phyloP scores from a whole-genome alignment of 1,140 invertebrate species.

The Meloidogyne floridensis region DNA sequence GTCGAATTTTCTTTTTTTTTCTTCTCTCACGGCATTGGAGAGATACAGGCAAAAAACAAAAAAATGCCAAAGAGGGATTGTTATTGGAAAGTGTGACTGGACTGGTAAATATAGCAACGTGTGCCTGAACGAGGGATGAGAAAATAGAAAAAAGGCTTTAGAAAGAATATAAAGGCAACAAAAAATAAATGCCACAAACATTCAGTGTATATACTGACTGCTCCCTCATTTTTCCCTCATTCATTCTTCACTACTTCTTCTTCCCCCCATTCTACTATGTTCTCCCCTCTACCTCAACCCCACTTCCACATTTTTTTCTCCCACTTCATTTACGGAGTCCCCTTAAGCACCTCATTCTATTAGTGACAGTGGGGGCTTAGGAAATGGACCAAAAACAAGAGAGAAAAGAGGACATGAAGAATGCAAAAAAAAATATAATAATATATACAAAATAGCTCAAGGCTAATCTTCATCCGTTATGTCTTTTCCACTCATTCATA shows the following conservation, averaged over 20 bases:
- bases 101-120: conserved; percentile 9
- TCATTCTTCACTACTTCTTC: neutral
- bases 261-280: neutral
- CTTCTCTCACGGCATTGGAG: neutral
- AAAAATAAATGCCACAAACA: neutral
- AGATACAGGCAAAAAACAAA: neutral
- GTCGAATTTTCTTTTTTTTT: neutral
- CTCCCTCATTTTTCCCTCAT: neutral
- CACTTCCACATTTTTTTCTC: neutral
- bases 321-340: conserved; percentile 2
- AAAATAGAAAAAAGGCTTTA: neutral
- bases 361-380: neutral
- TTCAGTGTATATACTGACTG: neutral
- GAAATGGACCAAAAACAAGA: neutral
- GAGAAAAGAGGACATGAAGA: neutral
- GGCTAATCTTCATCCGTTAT: neutral
- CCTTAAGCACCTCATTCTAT: neutral
- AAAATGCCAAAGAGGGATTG: neutral
- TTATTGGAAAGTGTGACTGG: neutral
- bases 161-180: neutral
- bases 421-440: neutral
- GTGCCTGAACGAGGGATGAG: neutral
- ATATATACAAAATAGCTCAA: neutral
- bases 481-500: neutral
- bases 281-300: neutral